Conservation (phyloP, 2,888 invertebrate genomes). For the Erpobdella octoculata region DNA sequence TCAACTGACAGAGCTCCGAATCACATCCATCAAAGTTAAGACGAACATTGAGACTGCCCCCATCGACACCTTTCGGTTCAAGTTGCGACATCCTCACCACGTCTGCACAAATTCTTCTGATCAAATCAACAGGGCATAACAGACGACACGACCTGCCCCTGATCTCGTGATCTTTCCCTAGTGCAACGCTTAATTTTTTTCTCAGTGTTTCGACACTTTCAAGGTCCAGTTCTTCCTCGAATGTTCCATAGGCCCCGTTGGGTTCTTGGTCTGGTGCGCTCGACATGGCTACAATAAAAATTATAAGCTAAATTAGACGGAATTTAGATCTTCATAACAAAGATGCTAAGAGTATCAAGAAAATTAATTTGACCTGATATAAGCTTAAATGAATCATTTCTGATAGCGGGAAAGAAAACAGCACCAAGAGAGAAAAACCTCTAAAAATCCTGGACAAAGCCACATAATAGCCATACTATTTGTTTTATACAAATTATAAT, state of each 20-base stretch:
- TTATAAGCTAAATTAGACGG: too few species aligned
- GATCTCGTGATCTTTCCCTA: slow-evolving; percentile 9
- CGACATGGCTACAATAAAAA: background rate
- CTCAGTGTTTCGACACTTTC: slow-evolving; percentile 15
- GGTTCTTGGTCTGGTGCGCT: background rate
- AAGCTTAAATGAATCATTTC: too few species aligned
- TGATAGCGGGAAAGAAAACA: too few species aligned
- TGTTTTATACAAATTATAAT: too few species aligned
- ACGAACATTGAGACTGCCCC: slow-evolving; percentile 22
- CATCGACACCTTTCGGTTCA: slow-evolving; percentile 29
- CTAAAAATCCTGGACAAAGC: too few species aligned
- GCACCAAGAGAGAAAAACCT: too few species aligned
- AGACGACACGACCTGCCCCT: slow-evolving; percentile 14
- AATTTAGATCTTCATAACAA: background rate
- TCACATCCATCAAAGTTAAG: slow-evolving; percentile 20
- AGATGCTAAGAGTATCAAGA: background rate
- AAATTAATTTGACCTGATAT: background rate
- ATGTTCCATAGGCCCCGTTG: background rate
- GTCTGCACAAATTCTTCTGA: slow-evolving; percentile 27
- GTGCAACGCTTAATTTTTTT: slow-evolving; percentile 4
- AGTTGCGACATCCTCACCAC: slow-evolving; percentile 31
- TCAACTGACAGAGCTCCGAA: background rate
- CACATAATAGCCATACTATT: too few species aligned
- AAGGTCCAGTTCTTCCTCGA: slow-evolving; percentile 28
- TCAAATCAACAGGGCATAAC: slow-evolving; percentile 17